These are phyloP conservation scores for Odontomachus brunneus DNA, from an alignment of 1,140 invertebrate species.

Conservation along the genomic window DNA sequence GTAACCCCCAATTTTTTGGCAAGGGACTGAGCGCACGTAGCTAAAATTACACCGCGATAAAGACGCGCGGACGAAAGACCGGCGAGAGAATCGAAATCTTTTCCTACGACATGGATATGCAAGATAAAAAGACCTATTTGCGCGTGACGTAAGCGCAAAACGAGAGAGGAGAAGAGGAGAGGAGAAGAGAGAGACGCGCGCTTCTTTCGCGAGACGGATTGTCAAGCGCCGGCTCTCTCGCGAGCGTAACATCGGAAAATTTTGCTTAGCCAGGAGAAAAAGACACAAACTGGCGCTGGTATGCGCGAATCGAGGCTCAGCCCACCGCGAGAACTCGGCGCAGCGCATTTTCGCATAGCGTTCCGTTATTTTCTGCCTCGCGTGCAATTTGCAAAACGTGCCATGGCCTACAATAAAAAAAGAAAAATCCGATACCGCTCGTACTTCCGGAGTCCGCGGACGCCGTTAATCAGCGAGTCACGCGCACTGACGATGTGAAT, in stretches of 20 bases:
- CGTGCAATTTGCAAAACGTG: slow-evolving; percentile 42
- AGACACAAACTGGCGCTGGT: not conserved
- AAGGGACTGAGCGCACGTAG: not conserved
- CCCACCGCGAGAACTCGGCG: slow-evolving; percentile 35
- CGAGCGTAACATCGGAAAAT: not conserved
- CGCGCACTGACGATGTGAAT: slow-evolving; percentile 62
- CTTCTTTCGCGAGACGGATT: not conserved
- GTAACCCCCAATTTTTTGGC: not conserved
- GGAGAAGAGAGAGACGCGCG: not conserved
- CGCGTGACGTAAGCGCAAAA: not conserved
- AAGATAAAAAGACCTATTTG: too few species aligned
- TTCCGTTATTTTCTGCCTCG: slow-evolving; percentile 64
- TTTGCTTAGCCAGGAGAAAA: not conserved
- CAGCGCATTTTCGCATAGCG: slow-evolving; percentile 29
- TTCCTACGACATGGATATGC: not conserved
- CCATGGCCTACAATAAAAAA: slow-evolving; percentile 66
- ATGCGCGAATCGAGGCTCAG: not conserved
- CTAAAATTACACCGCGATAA: not conserved
- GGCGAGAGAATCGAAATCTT: not conserved
- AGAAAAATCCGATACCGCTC: slow-evolving; percentile 63
- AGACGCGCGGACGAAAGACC: not conserved
- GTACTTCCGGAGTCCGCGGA: slow-evolving; percentile 65
- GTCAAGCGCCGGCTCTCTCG: not conserved
- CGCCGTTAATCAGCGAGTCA: slow-evolving; percentile 64
- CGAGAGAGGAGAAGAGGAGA: not conserved